phyloP scores from a whole-genome alignment of 1,140 invertebrate species.

The Calephelis virginiensis region DNA sequence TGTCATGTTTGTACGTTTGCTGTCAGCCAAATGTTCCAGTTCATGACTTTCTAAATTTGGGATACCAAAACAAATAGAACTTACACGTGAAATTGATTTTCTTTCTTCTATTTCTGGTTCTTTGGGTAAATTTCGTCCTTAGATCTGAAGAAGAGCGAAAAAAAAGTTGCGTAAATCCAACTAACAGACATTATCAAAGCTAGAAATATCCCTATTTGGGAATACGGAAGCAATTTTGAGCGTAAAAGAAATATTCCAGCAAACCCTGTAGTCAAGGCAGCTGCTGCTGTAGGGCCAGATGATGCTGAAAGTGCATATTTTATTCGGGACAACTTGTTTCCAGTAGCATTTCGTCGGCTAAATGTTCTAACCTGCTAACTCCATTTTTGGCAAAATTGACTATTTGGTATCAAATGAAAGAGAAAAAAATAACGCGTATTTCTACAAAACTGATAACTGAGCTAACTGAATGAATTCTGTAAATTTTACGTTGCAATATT shows the following conservation, averaged over 20 bases:
- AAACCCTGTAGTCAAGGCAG: constrained; percentile 93
- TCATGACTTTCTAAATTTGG: constrained; percentile 72
- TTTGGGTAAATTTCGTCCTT: constrained; percentile 73
- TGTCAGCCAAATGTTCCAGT: constrained; percentile 69
- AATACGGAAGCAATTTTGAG: constrained; percentile 93
- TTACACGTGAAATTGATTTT: constrained; percentile 63
- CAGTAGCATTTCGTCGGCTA: constrained; percentile 73
- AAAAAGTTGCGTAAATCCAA: constrained; percentile 96
- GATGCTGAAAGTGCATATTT: constrained; percentile 88
- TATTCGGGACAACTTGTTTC: constrained; percentile 77
- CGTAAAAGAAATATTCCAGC: constrained; percentile 95
- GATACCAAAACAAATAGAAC: constrained; percentile 66
- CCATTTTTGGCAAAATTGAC: no score
- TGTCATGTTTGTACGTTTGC: constrained; percentile 34
- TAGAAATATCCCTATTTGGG: constrained; percentile 96
- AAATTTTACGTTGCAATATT: no score
- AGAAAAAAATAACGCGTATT: no score
- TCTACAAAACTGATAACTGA: no score
- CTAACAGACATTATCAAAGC: constrained; percentile 93
- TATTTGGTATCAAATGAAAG: no score
- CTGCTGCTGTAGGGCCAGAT: constrained; percentile 93
- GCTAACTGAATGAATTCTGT: no score
- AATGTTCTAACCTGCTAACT: no score
- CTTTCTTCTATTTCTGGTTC: constrained; percentile 49
- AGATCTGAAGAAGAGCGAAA: constrained; percentile 88